Evolutionary conservation across 2,888 invertebrate genomes (phyloP), one percentile per base, ranked within the genome.

Genomic region (Heterodera filipjevi): DNA sequence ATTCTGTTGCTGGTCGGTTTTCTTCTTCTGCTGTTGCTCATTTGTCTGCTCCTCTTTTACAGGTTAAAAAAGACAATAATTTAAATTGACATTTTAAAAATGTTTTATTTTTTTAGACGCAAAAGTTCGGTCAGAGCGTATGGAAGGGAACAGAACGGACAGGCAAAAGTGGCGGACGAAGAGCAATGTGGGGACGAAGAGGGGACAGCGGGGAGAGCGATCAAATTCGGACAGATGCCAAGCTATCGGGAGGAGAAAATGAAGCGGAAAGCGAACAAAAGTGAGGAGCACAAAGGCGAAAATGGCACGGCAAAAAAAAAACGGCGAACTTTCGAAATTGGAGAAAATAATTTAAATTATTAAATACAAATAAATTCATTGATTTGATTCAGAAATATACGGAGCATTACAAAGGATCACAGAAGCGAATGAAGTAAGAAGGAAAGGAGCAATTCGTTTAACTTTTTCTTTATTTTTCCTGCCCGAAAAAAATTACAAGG

Each of bases 181-280:
- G 75, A 75, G 46, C 35, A 75, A 2, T 44, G 73, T 73, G 84
- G 83, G 46, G 82, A 84, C 30, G 77, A 66, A 14, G 81, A 79
- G 35, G 85, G 83, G 33, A 77, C 79, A 22, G 71, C 39, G 22
- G 81, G 83, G 59, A 71, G 85, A 27, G 84, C 89, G 76, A 90
- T 90, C 82, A 90, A 89, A 74, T 90, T 90, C 84, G 90, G 90
- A 19, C 88, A 86, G 76, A 89, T 90, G 87, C 90, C 90, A 2
- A 89, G 90, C 32, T 90, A 90, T 84, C 87, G 85, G 8, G 87
- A 87, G 46, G 89, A 89, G 78, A 87, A 89, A 79, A 70, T 85
- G 64, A 86, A 86, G 75, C 78, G 84, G 71, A 86, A 86, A 79
- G 87, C 85, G 80, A 87, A 85, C 68, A 86, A 87, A 80, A 75